phyloP scores from a whole-genome alignment of 2,113 vertebrate species.

The Ellobius talpinus region DNA sequence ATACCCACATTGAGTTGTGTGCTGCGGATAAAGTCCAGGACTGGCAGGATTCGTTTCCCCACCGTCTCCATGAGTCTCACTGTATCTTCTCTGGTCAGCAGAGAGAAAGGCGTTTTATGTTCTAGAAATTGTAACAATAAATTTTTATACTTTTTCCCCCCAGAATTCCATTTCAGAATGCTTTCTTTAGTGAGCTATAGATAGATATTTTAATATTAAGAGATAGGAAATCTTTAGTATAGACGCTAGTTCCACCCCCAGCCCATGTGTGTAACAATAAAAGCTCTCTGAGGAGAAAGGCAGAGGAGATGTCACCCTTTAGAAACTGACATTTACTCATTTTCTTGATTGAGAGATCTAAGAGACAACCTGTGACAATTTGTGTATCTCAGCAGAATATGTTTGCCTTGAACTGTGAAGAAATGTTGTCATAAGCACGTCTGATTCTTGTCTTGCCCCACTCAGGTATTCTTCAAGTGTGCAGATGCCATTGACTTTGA shows the following conservation, averaged over 20 bases:
- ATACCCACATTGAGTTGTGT: conserved; percentile 86
- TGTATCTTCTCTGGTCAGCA: conserved; percentile 77
- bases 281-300: conserved; percentile 46
- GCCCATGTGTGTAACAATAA: neutral
- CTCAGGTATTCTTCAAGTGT: conserved; percentile 59
- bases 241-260: neutral
- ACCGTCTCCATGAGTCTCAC: conserved; percentile 80
- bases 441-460: conserved; percentile 73
- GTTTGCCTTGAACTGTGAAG: conserved; percentile 60
- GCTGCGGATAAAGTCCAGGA: conserved; percentile 87
- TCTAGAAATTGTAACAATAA: conserved; percentile 84
- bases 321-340: conserved; percentile 41
- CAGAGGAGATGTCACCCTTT: conserved; percentile 57
- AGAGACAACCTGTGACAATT: conserved; percentile 54
- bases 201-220: conserved; percentile 63
- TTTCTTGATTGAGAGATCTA: conserved; percentile 68
- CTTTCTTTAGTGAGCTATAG: conserved; percentile 70
- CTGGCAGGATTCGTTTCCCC: conserved; percentile 82
- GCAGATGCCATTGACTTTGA: conserved; percentile 49
- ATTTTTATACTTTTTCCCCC: neutral
- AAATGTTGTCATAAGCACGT: conserved; percentile 69
- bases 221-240: conserved; percentile 68
- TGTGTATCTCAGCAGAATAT: conserved; percentile 27
- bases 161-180: conserved; percentile 64
- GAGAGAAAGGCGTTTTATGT: conserved; percentile 79